Percentiles rank a stretch among this genome's conserved stretches.
These are phyloP conservation scores for Acanthosepion pharaonis DNA, from an alignment of 2,888 invertebrate genomes.

Conservation along the genomic window DNA sequence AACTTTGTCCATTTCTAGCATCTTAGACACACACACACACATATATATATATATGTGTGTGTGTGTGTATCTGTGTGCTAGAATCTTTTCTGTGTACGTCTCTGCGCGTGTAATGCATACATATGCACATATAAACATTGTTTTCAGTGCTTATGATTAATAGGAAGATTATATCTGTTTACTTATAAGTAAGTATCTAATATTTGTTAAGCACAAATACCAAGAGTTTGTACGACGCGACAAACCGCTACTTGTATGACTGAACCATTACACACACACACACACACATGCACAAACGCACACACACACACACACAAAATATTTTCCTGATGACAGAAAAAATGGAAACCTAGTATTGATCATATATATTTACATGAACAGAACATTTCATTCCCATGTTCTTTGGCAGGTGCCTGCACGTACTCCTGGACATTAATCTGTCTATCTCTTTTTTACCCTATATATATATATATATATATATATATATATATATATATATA, in stretches of 20 bases:
- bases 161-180: background rate
- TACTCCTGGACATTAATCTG: too few species aligned
- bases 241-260: background rate
- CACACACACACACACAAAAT: too few species aligned
- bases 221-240: background rate
- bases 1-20: too few species aligned
- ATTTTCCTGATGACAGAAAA: too few species aligned
- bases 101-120: background rate
- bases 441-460: too few species aligned
- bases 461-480: too few species aligned
- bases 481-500: too few species aligned
- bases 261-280: background rate
- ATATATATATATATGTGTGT: background rate
- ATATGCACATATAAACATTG: background rate
- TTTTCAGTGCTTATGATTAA: background rate
- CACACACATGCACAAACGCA: too few species aligned
- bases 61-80: background rate
- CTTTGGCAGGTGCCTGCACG: too few species aligned
- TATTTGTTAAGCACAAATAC: background rate
- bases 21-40: background rate
- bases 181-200: background rate
- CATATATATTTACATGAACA: too few species aligned
- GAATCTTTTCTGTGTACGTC: background rate
- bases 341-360: too few species aligned
- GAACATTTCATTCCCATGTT: too few species aligned